Evolutionary conservation across 2,113 vertebrate genomes (phyloP), one percentile per base, ranked within the genome.

Genomic region (Suncus etruscus): DNA sequence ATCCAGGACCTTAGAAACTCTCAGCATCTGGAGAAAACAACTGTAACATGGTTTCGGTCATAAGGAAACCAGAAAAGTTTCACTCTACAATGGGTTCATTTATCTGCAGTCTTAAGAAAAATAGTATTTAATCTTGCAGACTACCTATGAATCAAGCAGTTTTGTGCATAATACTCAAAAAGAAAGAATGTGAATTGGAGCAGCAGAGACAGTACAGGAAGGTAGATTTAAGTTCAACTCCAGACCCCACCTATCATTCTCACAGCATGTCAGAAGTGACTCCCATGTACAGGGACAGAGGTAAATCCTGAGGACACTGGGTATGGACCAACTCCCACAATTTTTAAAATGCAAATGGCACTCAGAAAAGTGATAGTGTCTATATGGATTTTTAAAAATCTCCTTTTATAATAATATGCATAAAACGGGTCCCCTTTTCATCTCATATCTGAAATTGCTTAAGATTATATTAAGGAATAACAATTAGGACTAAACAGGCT

Each of bases 61-160:
- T 95, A 95, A 96, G 80, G 76, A 24, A 93, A 95, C 47, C 18
- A 94, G 51, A 18, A 92, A 20, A 1, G 32, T 74, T 94, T 69
- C 15, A 66, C 61, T 69, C 93, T 87, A 81, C 74, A 94, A 92
- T 51, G 22, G 58, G 22, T 22, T 20, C 16, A 61, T 61, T 61
- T 82, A 80, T 31, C 45, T 91, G 32, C n/a, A 93, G 72, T 88
- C 68, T 69, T 6, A 54, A 95, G 39, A 83, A 29, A 88, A 87
- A 89, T 2, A 0, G 74, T 39, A 32, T 47, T 68, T 78, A n/a
- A 80, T 32, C 86, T 50, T 79, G 84, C 32, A 81, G 18, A 51
- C 39, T 68, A 32, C 16, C 74, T 61, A 27, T 83, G 51, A 95
- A 92, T 86, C 48, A 83, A 69, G 54, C 20, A 73, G 31, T 32